Evolutionary conservation across 1,140 invertebrate genomes (phyloP), one percentile per base, ranked within the genome.

Genomic region (Zaprionus inermis): DNA sequence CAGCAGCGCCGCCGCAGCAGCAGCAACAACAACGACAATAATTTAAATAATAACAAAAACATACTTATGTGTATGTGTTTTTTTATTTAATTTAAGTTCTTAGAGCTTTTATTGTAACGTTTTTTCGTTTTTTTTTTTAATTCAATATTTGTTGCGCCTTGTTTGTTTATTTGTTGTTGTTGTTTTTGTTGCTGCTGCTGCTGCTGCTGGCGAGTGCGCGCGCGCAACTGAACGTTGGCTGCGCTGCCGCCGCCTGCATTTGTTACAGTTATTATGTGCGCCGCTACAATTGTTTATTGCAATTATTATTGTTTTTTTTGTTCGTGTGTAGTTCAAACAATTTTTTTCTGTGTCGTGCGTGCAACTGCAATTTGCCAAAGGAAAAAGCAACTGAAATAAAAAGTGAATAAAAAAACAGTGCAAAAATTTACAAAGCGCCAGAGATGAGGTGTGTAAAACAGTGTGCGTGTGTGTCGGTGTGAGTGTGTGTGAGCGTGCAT

Each of bases 71-170:
- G 32, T n/a, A 16, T 18, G 32, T 30, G 24, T 63, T 16, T 18
- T 71, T 56, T 46, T 56, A 74, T 65, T 65, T 57, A 71, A 71
- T 70, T 75, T 71, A 66, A 66, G 51, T 75, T 69, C 46, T 59
- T 60, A 16, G 6, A 12, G 20, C 57, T 61, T 24, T 72, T 63
- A 16, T 56, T 66, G 36, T 34, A 68, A 30, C 22, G 22, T 24
- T 28, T 51, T 49, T 57, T 49, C 54, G 12, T 41, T 68, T 30
- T 64, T 63, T 77, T 28, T 46, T 64, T 77, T 49, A 70, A 60
- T 54, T 66, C 36, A 60, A 60, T 75, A 44, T 71, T 52, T 28
- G 24, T 28, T 28, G 24, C 24, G 57, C 36, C 34, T 24, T 55
- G 20, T 63, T 68, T 61, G 28, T 57, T 73, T 68, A 22, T 60